Evolutionary conservation across 2,888 invertebrate genomes (phyloP), one percentile per base, ranked within the genome.

Genomic region (Polyommatus iphigenia): DNA sequence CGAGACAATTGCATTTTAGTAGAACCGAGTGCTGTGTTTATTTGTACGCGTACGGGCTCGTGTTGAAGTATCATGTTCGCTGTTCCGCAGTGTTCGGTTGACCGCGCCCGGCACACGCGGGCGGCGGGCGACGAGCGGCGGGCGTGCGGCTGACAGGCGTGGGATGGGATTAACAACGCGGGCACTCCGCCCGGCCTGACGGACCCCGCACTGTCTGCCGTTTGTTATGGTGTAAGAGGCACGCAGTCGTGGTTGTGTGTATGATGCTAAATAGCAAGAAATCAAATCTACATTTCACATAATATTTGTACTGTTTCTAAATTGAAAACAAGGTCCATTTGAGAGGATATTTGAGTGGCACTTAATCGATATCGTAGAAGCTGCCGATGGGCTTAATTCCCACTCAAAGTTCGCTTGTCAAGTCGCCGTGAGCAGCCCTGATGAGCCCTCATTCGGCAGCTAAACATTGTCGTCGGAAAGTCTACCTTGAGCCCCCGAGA

Each of bases 321-420:
- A 62, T 24, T 24, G 3, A 18, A 18, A 18, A 54, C 5, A 18
- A 15, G 0, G 5, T 18, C 3, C 5, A 18, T 54, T 54, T 54
- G 15, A 24, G 13, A 62, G 20, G 13, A 13, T 8, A 3, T 62
- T 24, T 24, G 29, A 32, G 18, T 18, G 29, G 29, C 29, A 29
- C 67, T 67, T 15, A 32, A 67, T 67, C 67, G 29, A 67, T 67
- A 67, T 67, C 15, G 29, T 67, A 67, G 5, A 2, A 67, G 67
- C 29, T 67, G 15, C 62, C 18, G 4, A 13, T 67, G 67, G 67
- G 29, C 13, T 67, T 67, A 67, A 67, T 67, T 67, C 67, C 67
- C 67, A 67, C 67, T 67, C 67, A 67, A 67, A 67, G 67, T 67
- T 67, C 67, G 29, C 67, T 67, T 67, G 29, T 67, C 67, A 32